phyloP scores from a whole-genome alignment of 2,888 invertebrate species.

The Ischnura elegans region DNA sequence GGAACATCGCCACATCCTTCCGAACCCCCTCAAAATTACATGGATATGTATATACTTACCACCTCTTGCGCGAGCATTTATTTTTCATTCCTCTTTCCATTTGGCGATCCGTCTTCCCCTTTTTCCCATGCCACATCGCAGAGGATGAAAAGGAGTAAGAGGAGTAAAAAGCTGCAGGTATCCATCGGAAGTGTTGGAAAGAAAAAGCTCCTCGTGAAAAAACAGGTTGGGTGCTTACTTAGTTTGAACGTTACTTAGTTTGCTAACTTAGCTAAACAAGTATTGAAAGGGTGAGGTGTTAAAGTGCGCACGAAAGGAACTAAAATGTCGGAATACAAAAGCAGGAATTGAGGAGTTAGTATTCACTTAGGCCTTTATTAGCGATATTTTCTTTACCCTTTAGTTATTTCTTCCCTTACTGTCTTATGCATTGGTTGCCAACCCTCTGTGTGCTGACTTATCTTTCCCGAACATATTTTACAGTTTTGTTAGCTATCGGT shows the following conservation, averaged over 20 bases:
- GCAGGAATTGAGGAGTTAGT: neutral
- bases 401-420: too few species aligned
- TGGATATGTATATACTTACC: neutral
- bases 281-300: neutral
- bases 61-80: neutral
- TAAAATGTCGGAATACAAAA: neutral
- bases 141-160: neutral
- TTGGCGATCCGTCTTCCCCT: neutral
- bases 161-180: neutral
- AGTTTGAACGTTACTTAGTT: too few species aligned
- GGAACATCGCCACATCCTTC: constrained; percentile 27
- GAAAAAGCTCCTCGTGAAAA: neutral
- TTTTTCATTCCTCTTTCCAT: neutral
- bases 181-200: neutral
- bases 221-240: neutral
- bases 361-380: neutral
- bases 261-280: too few species aligned
- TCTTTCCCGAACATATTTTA: too few species aligned
- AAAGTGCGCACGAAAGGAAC: neutral
- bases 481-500: too few species aligned
- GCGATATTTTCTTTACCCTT: too few species aligned
- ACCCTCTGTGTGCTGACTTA: too few species aligned
- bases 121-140: neutral
- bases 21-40: neutral
- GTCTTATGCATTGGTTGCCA: too few species aligned